Conservation (phyloP, 2,888 invertebrate species). For the Phengaris arion region DNA sequence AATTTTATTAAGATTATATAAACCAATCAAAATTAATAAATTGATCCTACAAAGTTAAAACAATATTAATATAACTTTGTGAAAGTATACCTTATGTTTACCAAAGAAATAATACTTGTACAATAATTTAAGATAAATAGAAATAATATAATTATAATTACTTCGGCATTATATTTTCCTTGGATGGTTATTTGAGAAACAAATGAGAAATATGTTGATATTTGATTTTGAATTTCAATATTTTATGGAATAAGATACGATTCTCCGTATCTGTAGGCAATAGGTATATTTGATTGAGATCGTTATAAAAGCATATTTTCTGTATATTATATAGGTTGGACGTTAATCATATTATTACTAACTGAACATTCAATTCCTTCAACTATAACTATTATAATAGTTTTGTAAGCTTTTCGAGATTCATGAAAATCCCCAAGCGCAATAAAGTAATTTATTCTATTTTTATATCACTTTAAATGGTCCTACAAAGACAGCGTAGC, state of each 20-base stretch:
- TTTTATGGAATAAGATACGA: background rate
- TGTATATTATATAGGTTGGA: slow-evolving; percentile 3
- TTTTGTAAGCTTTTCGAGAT: slow-evolving; percentile 8
- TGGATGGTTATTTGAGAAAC: background rate
- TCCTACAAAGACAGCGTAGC: slow-evolving; percentile 36
- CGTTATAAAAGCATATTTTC: slow-evolving; percentile 3
- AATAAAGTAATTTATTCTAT: slow-evolving; percentile 40
- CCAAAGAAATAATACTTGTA: no score
- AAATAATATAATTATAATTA: no score
- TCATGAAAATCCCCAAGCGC: slow-evolving; percentile 50
- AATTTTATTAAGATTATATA: slow-evolving; percentile 5
- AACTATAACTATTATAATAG: slow-evolving; percentile 22
- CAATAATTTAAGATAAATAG: no score
- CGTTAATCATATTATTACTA: slow-evolving; percentile 1
- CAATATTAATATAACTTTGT: background rate
- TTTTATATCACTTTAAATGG: slow-evolving; percentile 42
- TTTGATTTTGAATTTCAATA: background rate
- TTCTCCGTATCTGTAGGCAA: background rate
- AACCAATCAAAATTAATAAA: slow-evolving; percentile 12
- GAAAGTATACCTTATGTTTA: no score
- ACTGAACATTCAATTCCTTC: slow-evolving; percentile 23
- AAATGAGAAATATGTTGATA: no score
- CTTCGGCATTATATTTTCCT: background rate
- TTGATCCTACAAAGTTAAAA: slow-evolving; percentile 1
- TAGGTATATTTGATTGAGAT: background rate